phyloP scores from a whole-genome alignment of 2,888 invertebrate species.

The Mellilla xanthometata region DNA sequence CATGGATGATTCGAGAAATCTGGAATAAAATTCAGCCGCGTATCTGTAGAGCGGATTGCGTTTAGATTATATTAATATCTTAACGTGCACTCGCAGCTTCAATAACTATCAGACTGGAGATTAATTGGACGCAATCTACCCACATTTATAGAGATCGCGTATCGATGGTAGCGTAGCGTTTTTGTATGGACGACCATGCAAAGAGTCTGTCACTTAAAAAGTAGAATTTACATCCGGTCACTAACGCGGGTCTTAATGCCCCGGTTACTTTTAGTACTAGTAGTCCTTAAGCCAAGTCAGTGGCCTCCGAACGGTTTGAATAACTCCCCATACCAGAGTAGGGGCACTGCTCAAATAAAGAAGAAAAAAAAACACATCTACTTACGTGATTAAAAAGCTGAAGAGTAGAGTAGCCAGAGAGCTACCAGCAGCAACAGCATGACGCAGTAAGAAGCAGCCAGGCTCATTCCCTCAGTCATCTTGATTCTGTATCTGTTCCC shows the following conservation, averaged over 20 bases:
- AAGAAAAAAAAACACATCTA: conserved; percentile 25
- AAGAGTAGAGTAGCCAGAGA: conserved; percentile 86
- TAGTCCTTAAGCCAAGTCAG: no score
- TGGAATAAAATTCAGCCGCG: background rate
- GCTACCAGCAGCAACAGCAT: conserved; percentile 84
- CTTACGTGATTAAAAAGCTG: conserved; percentile 76
- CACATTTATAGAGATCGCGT: conserved; percentile 7
- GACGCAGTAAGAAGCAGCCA: conserved; percentile 86
- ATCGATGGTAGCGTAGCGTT: no score
- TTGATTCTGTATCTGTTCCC: conserved; percentile 11
- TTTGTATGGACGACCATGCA: no score
- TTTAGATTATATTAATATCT: conserved; percentile 15
- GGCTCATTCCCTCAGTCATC: conserved; percentile 81
- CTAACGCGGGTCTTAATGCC: no score
- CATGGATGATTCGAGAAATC: conserved; percentile 4
- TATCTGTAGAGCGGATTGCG: conserved; percentile 11
- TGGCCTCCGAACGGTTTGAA: no score
- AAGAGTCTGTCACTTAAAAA: no score
- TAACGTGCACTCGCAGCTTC: background rate
- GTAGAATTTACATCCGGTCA: no score
- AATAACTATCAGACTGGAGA: no score
- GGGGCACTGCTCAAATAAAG: no score
- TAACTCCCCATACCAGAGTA: no score
- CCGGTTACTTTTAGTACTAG: no score
- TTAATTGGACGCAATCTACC: conserved; percentile 12